Evolutionary conservation across 2,888 invertebrate genomes (phyloP).

Genomic region (Sacculina carcini): DNA sequence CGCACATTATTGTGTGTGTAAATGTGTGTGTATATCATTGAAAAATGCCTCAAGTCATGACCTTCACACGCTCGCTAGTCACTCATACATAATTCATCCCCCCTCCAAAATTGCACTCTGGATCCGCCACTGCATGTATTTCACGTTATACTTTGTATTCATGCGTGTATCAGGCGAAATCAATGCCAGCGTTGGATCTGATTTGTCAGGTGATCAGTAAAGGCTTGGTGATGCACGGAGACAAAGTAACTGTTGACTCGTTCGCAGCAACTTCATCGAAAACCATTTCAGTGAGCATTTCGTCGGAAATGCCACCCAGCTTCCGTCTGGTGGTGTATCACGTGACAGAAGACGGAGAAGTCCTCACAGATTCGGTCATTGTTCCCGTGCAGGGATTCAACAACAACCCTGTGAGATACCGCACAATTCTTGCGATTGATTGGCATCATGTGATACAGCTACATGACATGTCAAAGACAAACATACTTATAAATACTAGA

Average conservation of each 20-base stretch:
- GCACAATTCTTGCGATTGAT: no score
- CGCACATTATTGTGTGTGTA: no score
- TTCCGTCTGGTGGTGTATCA: constrained; percentile 26
- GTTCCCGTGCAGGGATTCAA: constrained; percentile 19
- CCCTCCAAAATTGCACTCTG: no score
- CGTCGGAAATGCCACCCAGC: constrained; percentile 28
- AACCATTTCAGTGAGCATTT: constrained; percentile 26
- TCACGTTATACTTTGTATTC: background rate
- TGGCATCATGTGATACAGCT: no score
- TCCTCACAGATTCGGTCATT: constrained; percentile 10
- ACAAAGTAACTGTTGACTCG: constrained; percentile 15
- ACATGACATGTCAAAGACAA: no score
- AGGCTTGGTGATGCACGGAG: constrained; percentile 23
- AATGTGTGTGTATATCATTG: no score
- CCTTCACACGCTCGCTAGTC: no score
- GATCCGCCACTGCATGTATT: no score
- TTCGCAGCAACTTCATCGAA: constrained; percentile 7
- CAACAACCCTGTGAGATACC: constrained; percentile 23
- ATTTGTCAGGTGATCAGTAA: constrained; percentile 23
- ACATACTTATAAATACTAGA: constrained; percentile 4
- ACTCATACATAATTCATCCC: no score
- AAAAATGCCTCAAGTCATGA: no score
- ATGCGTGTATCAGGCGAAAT: background rate
- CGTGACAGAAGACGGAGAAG: constrained; percentile 17
- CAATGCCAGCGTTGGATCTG: background rate